Evolutionary conservation across 2,113 vertebrate genomes (phyloP).

Genomic region (Haemorhous mexicanus): DNA sequence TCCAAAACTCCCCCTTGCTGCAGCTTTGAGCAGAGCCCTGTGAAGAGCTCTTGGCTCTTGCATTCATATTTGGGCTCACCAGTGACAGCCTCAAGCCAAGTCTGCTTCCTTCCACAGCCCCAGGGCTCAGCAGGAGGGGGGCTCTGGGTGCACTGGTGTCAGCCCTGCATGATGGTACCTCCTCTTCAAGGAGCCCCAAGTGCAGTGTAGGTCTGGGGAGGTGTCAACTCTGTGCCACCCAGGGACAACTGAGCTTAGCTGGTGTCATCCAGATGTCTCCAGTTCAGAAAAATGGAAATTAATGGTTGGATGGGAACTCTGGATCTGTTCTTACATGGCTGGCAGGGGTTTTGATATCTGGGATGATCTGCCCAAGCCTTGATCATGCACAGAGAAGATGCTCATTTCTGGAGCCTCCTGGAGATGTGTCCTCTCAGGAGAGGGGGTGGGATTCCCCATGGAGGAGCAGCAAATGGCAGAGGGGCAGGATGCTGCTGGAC

Average conservation of each 20-base stretch:
- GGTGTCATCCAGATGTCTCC: neutral
- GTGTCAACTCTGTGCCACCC: neutral
- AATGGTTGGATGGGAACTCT: neutral
- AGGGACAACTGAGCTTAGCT: neutral
- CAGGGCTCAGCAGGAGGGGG: neutral
- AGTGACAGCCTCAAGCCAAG: fast-evolving
- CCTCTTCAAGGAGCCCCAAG: neutral
- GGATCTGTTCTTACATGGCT: fast-evolving
- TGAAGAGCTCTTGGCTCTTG: neutral
- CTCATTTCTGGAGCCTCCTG: neutral
- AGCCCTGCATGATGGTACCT: neutral
- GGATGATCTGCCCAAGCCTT: neutral
- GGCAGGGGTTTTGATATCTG: neutral
- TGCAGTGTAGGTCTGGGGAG: neutral
- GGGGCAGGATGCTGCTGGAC: neutral
- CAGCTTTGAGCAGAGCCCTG: neutral
- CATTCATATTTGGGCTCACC: neutral
- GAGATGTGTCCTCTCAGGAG: neutral
- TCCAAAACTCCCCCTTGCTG: neutral
- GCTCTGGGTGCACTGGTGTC: neutral
- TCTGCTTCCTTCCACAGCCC: neutral
- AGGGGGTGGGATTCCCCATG: neutral
- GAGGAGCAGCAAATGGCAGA: neutral
- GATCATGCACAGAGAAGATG: fast-evolving
- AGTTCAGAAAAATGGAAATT: neutral